phyloP scores from a whole-genome alignment of 2,888 invertebrate species.

The Actias luna region DNA sequence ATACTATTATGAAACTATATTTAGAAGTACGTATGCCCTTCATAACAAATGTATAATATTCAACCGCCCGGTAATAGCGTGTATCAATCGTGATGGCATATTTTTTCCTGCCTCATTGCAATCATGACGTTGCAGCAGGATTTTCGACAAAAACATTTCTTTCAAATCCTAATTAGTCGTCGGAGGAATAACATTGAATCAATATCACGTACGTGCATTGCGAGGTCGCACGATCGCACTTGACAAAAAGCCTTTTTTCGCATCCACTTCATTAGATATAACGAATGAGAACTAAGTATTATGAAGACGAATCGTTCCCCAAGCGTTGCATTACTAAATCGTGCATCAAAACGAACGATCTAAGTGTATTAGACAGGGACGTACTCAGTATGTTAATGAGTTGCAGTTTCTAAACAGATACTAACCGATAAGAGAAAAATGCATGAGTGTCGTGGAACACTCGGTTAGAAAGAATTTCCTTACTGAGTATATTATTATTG shows the following conservation, averaged over 20 bases:
- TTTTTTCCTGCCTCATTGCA: conserved; percentile 2
- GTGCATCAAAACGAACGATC: conserved; percentile 27
- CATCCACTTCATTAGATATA: conserved; percentile 26
- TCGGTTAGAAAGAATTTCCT: no score
- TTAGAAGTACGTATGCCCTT: not conserved
- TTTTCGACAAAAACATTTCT: not conserved
- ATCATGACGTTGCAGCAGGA: not conserved
- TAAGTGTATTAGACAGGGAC: conserved; percentile 13
- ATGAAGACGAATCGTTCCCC: conserved; percentile 20
- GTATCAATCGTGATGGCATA: not conserved
- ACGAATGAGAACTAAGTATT: conserved; percentile 22
- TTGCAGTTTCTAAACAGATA: not conserved
- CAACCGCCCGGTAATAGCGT: conserved; percentile 3
- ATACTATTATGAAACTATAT: not conserved
- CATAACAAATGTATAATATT: conserved; percentile 3
- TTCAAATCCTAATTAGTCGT: conserved; percentile 4
- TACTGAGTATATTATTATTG: no score
- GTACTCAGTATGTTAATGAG: not conserved
- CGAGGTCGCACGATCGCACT: not conserved
- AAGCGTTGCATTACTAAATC: conserved; percentile 25
- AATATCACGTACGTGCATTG: conserved; percentile 4
- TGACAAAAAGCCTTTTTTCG: not conserved
- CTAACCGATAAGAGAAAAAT: no score
- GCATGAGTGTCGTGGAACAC: no score
- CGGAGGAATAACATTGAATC: not conserved